phyloP scores from a whole-genome alignment of 30 jellyfish, hydroid and myxozoan species.

The Chrysaora quinquecirrha region DNA sequence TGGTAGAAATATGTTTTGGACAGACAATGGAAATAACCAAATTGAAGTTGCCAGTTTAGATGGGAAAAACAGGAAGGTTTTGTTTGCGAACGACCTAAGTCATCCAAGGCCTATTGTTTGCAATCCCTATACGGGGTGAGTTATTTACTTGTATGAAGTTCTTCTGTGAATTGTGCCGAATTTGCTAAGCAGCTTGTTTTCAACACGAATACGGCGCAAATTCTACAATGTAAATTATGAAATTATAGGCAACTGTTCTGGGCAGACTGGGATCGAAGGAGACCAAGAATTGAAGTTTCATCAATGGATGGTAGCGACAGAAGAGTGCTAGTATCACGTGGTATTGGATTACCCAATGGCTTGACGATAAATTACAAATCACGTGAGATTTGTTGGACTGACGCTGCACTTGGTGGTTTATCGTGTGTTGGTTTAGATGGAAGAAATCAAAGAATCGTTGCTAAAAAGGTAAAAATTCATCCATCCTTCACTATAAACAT shows the following conservation, averaged over 20 bases:
- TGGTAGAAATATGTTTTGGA: conserved; percentile 79
- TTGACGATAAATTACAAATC: conserved; percentile 65
- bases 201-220: too few species aligned
- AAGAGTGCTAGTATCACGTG: conserved; percentile 49
- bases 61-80: conserved; percentile 47
- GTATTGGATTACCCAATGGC: conserved; percentile 73
- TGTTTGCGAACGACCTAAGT: conserved; percentile 31
- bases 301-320: conserved; percentile 80
- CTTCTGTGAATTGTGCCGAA: too few species aligned
- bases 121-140: conserved; percentile 83
- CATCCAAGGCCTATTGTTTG: conserved; percentile 82
- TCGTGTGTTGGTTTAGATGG: conserved; percentile 77
- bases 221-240: too few species aligned
- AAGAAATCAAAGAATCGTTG: conserved; percentile 38
- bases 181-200: too few species aligned
- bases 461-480: conserved; percentile 20
- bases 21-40: conserved; percentile 62
- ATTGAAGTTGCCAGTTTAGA: conserved; percentile 64
- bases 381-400: conserved; percentile 80
- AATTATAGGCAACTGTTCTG: conserved; percentile 59
- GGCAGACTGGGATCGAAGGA: conserved; percentile 79
- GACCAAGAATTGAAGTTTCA: conserved; percentile 66
- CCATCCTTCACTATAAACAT: too few species aligned
- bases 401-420: conserved; percentile 51
- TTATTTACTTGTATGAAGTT: too few species aligned